phyloP scores from a whole-genome alignment of 2,797 vertebrate species.

The Antrozous pallidus region DNA sequence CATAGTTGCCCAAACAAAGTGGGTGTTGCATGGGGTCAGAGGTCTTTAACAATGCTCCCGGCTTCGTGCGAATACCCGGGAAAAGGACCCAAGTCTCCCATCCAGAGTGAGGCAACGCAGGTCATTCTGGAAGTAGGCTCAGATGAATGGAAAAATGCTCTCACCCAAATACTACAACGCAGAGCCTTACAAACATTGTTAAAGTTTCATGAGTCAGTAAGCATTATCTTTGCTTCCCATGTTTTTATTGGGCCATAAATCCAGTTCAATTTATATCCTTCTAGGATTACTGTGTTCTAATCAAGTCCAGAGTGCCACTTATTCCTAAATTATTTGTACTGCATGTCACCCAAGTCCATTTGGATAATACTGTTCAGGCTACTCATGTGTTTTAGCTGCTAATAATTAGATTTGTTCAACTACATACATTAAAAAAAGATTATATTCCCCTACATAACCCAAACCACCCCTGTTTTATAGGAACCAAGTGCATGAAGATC shows the following conservation, averaged over 20 bases:
- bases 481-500: background rate
- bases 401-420: slow-evolving; percentile 65
- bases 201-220: slow-evolving; percentile 64
- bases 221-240: slow-evolving; percentile 66
- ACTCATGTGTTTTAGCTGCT: slow-evolving; percentile 50
- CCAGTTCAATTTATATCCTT: slow-evolving; percentile 48
- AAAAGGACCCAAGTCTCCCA: background rate
- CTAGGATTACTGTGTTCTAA: slow-evolving; percentile 66
- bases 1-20: background rate
- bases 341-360: slow-evolving; percentile 50
- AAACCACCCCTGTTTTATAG: background rate
- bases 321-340: slow-evolving; percentile 13
- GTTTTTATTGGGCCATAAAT: slow-evolving; percentile 72
- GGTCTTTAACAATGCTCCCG: background rate
- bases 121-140: background rate
- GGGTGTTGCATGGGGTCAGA: background rate
- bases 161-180: slow-evolving; percentile 30
- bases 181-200: slow-evolving; percentile 33
- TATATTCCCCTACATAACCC: slow-evolving; percentile 21
- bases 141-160: background rate
- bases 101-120: background rate
- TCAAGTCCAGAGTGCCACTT: slow-evolving; percentile 56
- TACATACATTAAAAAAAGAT: slow-evolving; percentile 33
- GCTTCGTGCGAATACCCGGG: background rate
- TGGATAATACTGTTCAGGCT: slow-evolving; percentile 37